Conservation (phyloP, 1,140 invertebrate species). For the Berghia stephanieae region DNA sequence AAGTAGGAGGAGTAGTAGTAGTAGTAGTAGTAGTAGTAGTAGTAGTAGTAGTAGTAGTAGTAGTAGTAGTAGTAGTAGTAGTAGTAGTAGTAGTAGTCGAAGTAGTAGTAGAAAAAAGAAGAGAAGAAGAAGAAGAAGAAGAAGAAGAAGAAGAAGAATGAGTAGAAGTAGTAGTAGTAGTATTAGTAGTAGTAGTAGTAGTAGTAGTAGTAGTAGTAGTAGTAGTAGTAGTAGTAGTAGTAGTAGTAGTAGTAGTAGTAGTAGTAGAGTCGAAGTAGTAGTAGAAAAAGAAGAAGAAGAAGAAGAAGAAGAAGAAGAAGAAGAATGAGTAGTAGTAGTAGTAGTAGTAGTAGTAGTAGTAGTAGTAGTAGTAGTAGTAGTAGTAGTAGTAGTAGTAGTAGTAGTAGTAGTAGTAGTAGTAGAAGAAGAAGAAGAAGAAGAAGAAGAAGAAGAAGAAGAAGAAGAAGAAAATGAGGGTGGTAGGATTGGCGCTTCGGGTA, state of each 20-base stretch:
- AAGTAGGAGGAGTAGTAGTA: slow-evolving; percentile 9
- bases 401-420: too few species aligned
- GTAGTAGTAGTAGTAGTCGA: neutral
- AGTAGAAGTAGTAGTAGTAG: slow-evolving; percentile 11
- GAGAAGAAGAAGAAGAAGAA: slow-evolving; percentile 18
- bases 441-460: too few species aligned
- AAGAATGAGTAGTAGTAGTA: too few species aligned
- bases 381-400: too few species aligned
- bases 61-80: neutral
- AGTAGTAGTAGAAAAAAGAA: neutral
- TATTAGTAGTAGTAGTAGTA: neutral
- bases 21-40: slow-evolving; percentile 2
- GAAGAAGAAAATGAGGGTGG: too few species aligned
- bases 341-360: too few species aligned
- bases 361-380: too few species aligned
- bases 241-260: neutral
- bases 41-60: neutral
- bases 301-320: neutral
- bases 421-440: too few species aligned
- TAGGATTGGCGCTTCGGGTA: too few species aligned
- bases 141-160: slow-evolving; percentile 18
- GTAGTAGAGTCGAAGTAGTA: neutral
- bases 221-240: neutral
- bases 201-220: neutral
- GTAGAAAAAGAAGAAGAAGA: neutral